Evolutionary conservation across 2,113 vertebrate genomes (phyloP).

Genomic region (Kryptolebias marmoratus): DNA sequence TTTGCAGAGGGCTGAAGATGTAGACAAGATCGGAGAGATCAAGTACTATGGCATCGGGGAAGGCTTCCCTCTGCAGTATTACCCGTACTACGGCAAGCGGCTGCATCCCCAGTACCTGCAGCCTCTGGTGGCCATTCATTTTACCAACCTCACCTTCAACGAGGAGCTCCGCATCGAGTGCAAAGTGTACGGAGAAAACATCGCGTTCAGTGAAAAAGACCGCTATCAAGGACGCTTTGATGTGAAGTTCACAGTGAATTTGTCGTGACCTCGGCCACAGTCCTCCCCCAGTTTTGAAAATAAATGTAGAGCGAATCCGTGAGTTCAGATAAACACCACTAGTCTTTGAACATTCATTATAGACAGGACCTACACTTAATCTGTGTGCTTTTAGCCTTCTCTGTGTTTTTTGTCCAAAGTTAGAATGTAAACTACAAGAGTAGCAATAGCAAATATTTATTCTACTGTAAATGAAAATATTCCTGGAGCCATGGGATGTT

Average conservation of each 20-base stretch:
- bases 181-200: slow-evolving; percentile 90
- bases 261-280: slow-evolving; percentile 91
- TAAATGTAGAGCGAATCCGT: slow-evolving; percentile 73
- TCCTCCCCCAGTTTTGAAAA: slow-evolving; percentile 79
- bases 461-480: slow-evolving; percentile 99
- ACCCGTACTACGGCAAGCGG: slow-evolving; percentile 94
- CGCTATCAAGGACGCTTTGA: slow-evolving; percentile 99
- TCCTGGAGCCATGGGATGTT: slow-evolving; percentile 99
- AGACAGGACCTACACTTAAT: slow-evolving; percentile 99
- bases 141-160: slow-evolving; percentile 86
- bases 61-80: slow-evolving; percentile 94
- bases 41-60: slow-evolving; percentile 84
- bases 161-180: slow-evolving; percentile 91
- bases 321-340: slow-evolving; percentile 84
- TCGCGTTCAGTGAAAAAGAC: slow-evolving; percentile 94
- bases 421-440: slow-evolving; percentile 97
- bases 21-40: slow-evolving; percentile 77
- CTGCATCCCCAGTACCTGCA: slow-evolving; percentile 93
- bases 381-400: slow-evolving; percentile 98
- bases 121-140: slow-evolving; percentile 93
- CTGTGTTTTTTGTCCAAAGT: slow-evolving; percentile 93
- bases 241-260: slow-evolving; percentile 89
- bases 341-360: slow-evolving; percentile 99
- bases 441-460: slow-evolving; percentile 99
- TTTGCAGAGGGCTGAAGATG: slow-evolving; percentile 86